Evolutionary conservation across 1,140 invertebrate genomes (phyloP).

Genomic region (Drosophila suzukii): DNA sequence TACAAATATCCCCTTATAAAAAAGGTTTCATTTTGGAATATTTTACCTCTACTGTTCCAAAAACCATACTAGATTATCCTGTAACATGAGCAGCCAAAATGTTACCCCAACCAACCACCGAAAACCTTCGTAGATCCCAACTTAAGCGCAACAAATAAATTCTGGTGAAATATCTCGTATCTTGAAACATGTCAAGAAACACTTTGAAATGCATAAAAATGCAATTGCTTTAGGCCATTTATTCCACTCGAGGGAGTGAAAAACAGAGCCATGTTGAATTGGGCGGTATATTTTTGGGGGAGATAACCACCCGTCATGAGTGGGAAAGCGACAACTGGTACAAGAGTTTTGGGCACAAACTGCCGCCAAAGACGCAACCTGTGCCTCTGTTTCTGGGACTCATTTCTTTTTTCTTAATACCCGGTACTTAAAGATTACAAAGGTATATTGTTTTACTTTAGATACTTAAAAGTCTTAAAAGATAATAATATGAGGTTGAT

Average conservation of each 20-base stretch:
- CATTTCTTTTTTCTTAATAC: neutral
- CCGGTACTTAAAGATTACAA: neutral
- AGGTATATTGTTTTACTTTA: neutral
- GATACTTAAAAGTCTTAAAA: too few relatives aligned
- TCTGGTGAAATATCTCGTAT: constrained; percentile 39
- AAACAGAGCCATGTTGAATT: neutral
- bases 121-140: constrained; percentile 3
- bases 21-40: too few relatives aligned
- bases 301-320: constrained; percentile 10
- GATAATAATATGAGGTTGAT: neutral
- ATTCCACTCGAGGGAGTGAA: constrained; percentile 1
- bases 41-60: constrained; percentile 14
- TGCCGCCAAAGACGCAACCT: constrained; percentile 61
- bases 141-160: constrained; percentile 55
- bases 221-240: constrained; percentile 65
- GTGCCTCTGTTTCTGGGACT: constrained; percentile 11
- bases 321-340: constrained; percentile 48
- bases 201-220: constrained; percentile 77
- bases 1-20: neutral
- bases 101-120: constrained; percentile 4
- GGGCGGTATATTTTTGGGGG: neutral
- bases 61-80: constrained; percentile 18
- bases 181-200: constrained; percentile 67
- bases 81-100: constrained; percentile 8
- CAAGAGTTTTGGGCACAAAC: constrained; percentile 48